Evolutionary conservation across 2,797 vertebrate genomes (phyloP), one percentile per base, ranked within the genome.

Genomic region (Chaetodon trifasciatus): DNA sequence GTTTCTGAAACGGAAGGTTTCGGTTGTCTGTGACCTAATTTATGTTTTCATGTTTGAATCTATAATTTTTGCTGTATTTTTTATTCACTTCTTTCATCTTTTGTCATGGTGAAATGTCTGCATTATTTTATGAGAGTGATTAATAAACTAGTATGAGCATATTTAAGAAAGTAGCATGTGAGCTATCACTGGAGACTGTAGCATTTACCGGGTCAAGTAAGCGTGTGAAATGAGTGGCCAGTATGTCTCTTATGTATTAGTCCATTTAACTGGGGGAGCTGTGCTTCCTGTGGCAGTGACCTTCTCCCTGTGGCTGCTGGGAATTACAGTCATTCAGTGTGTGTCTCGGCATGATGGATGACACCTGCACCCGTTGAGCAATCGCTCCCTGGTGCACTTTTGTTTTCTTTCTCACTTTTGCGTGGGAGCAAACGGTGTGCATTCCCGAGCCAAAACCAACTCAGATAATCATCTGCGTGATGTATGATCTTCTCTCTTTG

Each of bases 341-440:
- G 77, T 89, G 90, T 92, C 88, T 90, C 55, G 2, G 68, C 73
- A 83, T 95, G 95, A 95, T 95, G 91, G 93, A 94, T 95, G 94
- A 91, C 94, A 95, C 94, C 94, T 95, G 93, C 91, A 85, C 82
- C 84, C 82, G 21, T 95, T 95, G 94, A 93, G 95, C 92, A 94
- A 95, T 93, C 90, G 32, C 81, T 91, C 91, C 91, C 90, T 88
- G 88, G 88, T 72, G 81, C 73, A 64, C 69, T 63, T 60, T 93
- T 95, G 89, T 94, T 95, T 93, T 77, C 85, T 93, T 93, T 94
- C 88, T 91, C 87, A 88, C 88, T 93, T 94, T 89, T 87, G 93
- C 91, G 92, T 95, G 95, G 93, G 94, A 95, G 92, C 84, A 69
- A 89, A 86, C 80, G 35, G 70, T 61, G 44, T 82, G 61, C 91